A percentile compares a stretch with the other conserved stretches of the same genome.
Conservation (phyloP, 2,113 vertebrate genomes). For the Hyperopisus bebe region DNA sequence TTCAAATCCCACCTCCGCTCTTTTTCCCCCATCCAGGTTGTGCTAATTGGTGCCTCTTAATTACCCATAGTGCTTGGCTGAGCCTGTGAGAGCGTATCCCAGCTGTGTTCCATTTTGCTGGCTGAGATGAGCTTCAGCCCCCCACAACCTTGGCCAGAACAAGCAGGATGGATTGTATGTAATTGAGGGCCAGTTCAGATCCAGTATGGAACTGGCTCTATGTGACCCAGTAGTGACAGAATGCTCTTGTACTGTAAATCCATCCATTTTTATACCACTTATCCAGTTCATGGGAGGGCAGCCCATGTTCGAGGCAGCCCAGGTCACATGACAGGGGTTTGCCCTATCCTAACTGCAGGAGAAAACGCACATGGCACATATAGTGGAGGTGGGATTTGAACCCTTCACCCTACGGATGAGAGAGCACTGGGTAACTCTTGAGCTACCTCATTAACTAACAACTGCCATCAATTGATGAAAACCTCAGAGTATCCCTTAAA, state of each 20-base stretch:
- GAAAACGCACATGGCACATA: not conserved
- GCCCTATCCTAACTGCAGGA: not conserved
- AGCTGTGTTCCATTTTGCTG: not conserved
- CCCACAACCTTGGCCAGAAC: not conserved
- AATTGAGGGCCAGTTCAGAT: not conserved
- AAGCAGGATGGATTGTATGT: not conserved
- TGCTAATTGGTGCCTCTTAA: not conserved
- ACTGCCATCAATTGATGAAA: not conserved
- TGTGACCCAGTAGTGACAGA: not conserved
- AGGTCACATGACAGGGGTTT: not conserved
- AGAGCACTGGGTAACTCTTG: not conserved
- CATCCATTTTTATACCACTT: too few species aligned
- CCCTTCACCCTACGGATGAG: not conserved
- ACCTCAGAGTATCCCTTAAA: not conserved
- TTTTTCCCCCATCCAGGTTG: too few species aligned
- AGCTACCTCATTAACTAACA: not conserved
- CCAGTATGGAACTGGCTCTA: not conserved
- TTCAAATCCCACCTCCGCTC: not conserved
- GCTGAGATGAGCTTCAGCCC: not conserved
- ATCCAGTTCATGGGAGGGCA: not conserved
- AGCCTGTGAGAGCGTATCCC: not conserved
- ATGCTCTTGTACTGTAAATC: not conserved
- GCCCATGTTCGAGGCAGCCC: not conserved
- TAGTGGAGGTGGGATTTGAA: not conserved
- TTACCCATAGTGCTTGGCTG: not conserved